phyloP scores from a whole-genome alignment of 2,113 vertebrate genomes.

The Urocitellus parryii region DNA sequence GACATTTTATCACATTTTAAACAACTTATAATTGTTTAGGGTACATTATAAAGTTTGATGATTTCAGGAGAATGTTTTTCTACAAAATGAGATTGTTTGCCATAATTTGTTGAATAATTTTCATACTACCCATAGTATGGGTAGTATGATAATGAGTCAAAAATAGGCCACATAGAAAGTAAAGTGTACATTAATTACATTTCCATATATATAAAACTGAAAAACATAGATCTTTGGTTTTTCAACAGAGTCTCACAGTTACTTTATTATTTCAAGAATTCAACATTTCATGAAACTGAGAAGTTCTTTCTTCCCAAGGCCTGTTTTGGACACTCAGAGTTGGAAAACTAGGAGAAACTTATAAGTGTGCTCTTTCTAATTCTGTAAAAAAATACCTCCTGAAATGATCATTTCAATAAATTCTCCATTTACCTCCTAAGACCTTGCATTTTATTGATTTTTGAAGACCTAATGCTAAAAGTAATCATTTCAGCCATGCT shows the following conservation, averaged over 20 bases:
- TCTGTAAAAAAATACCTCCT: background rate
- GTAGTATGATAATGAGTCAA: background rate
- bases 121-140: background rate
- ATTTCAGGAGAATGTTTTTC: background rate
- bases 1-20: too few species aligned
- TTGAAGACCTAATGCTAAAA: background rate
- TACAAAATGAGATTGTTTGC: background rate
- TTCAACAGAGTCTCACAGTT: background rate
- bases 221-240: background rate
- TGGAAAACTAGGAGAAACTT: background rate
- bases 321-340: background rate
- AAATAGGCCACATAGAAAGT: background rate
- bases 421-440: background rate
- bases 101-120: constrained; percentile 25
- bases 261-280: background rate
- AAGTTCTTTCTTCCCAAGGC: background rate
- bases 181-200: background rate
- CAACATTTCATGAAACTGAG: background rate
- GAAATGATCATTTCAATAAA: background rate
- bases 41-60: background rate
- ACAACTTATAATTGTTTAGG: too few species aligned
- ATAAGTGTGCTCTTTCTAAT: background rate
- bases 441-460: background rate
- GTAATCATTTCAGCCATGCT: background rate
- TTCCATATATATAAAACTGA: background rate